phyloP scores from a whole-genome alignment of 1,140 invertebrate genomes.

The Rhopalosiphum padi region DNA sequence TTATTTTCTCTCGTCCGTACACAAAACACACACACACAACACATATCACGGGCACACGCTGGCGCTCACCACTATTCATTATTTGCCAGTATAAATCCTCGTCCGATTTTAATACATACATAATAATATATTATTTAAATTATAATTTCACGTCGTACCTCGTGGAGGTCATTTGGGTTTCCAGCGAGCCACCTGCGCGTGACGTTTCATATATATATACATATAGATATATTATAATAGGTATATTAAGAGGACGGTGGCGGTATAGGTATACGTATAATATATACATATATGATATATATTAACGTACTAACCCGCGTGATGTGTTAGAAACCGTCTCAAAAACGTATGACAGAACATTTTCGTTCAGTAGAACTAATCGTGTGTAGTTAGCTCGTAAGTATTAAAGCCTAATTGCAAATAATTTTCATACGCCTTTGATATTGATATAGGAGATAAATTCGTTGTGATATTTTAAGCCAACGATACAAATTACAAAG shows the following conservation, averaged over 20 bases:
- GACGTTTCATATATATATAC: background rate
- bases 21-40: background rate
- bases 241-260: background rate
- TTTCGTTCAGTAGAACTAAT: background rate
- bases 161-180: background rate
- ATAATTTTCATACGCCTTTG: background rate
- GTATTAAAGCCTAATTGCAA: too few relatives aligned
- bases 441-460: background rate
- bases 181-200: background rate
- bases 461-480: background rate
- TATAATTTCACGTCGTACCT: too few relatives aligned
- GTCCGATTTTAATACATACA: background rate
- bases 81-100: background rate
- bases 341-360: background rate
- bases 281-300: too few relatives aligned
- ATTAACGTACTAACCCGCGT: background rate
- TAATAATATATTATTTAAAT: slow-evolving; percentile 1
- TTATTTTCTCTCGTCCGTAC: slow-evolving; percentile 25
- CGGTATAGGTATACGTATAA: too few relatives aligned
- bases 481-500: background rate
- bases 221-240: background rate
- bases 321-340: background rate
- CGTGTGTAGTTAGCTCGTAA: background rate
- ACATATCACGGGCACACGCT: background rate
- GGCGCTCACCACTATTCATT: background rate